A percentile compares a stretch with the other conserved stretches of the same genome.
Conservation (phyloP, 2,113 vertebrate genomes). For the Ahaetulla prasina region DNA sequence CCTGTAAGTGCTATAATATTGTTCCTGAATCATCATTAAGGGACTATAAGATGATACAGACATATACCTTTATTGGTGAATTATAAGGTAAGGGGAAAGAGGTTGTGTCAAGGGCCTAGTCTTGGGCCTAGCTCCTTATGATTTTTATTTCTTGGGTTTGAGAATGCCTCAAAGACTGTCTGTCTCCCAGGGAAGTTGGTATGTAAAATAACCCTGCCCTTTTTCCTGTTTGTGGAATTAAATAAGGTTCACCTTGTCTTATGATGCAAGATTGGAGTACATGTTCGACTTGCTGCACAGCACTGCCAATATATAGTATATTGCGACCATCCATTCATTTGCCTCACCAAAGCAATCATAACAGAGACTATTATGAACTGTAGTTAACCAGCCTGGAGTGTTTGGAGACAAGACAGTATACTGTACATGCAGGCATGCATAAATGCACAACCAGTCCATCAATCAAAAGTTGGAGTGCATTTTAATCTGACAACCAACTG, state of each 20-base stretch:
- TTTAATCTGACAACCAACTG: background rate
- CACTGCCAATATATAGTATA: background rate
- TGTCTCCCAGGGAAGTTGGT: background rate
- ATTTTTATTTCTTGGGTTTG: background rate
- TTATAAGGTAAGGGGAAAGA: background rate
- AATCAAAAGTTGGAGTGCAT: background rate
- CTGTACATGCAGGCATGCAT: too few species aligned
- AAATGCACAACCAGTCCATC: background rate
- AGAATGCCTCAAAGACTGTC: background rate
- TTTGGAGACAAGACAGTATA: background rate
- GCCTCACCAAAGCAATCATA: background rate
- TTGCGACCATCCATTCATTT: background rate
- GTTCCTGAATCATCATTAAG: background rate
- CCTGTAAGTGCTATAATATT: background rate
- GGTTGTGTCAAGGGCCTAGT: background rate
- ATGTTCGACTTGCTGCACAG: background rate
- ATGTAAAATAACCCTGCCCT: background rate
- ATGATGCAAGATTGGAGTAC: background rate
- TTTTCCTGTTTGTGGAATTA: background rate
- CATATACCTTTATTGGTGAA: background rate
- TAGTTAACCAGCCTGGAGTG: background rate
- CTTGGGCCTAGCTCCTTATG: background rate
- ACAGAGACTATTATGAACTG: background rate
- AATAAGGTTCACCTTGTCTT: background rate
- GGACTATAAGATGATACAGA: background rate